A percentile compares a stretch with the other conserved stretches of the same genome.
These are phyloP conservation scores for Tetrax tetrax DNA, from an alignment of 2,113 vertebrate genomes.

Conservation along the genomic window DNA sequence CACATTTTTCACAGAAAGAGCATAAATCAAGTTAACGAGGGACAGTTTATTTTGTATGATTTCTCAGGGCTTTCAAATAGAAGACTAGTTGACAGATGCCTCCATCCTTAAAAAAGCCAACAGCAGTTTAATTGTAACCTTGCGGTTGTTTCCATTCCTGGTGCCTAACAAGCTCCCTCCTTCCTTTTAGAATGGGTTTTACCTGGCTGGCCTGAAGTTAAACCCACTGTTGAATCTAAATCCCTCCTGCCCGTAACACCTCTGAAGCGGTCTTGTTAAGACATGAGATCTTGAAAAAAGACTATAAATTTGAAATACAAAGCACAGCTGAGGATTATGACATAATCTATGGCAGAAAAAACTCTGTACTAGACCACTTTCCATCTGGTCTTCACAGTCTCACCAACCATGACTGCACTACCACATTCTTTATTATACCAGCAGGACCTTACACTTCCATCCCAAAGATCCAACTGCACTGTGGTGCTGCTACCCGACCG, in stretches of 20 bases:
- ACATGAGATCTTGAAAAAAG: not conserved
- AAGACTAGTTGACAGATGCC: constrained; percentile 21
- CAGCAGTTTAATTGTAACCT: not conserved
- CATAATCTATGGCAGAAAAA: not conserved
- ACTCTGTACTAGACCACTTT: not conserved
- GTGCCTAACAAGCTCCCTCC: not conserved
- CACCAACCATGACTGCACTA: not conserved
- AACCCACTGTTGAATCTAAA: not conserved
- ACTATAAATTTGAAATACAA: not conserved
- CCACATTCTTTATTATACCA: not conserved
- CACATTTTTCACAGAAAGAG: constrained; percentile 16
- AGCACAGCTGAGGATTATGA: not conserved
- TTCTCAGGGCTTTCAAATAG: constrained; percentile 26
- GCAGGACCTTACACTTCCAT: not conserved
- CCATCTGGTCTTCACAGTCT: not conserved
- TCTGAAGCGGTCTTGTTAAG: not conserved
- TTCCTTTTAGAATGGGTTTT: not conserved
- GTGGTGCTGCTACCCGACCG: not conserved
- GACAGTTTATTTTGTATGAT: constrained; percentile 17
- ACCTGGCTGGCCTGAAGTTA: not conserved
- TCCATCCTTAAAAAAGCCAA: constrained; percentile 15
- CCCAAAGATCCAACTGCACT: not conserved
- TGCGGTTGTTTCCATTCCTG: not conserved
- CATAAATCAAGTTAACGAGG: constrained; percentile 36
- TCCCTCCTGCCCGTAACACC: not conserved